phyloP scores from a whole-genome alignment of 2,113 vertebrate genomes.

The Anarhynchus alexandrinus region DNA sequence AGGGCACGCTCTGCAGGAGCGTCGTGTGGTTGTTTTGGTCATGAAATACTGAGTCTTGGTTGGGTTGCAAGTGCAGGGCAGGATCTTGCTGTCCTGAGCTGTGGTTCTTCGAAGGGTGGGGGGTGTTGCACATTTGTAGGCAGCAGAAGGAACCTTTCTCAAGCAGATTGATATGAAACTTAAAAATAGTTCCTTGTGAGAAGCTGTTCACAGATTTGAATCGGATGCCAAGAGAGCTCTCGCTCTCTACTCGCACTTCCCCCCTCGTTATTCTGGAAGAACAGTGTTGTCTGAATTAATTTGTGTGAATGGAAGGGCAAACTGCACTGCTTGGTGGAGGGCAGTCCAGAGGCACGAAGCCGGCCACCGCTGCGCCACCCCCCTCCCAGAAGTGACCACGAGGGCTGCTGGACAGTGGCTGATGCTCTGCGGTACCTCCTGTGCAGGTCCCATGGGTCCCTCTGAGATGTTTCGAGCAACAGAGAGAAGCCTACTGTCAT shows the following conservation, averaged over 20 bases:
- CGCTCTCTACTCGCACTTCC: neutral
- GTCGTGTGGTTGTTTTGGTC: neutral
- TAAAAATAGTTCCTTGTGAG: constrained; percentile 50
- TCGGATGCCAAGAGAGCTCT: constrained; percentile 15
- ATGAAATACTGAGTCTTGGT: neutral
- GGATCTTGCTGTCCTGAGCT: constrained; percentile 2
- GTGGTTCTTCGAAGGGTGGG: neutral
- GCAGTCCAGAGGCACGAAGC: neutral
- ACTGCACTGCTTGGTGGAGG: neutral
- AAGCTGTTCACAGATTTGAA: constrained; percentile 2
- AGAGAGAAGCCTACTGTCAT: neutral
- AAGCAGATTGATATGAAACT: constrained; percentile 27
- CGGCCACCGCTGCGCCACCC: neutral
- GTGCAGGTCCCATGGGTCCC: neutral
- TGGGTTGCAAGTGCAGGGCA: neutral
- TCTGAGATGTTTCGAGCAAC: neutral
- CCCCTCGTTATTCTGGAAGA: neutral
- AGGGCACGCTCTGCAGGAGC: neutral
- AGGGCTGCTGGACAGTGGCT: neutral
- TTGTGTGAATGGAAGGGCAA: neutral
- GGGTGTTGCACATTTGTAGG: neutral
- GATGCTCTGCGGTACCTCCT: neutral
- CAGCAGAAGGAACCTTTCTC: constrained; percentile 48
- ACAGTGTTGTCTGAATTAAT: neutral
- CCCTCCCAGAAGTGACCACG: rapidly evolving